Conservation (phyloP, 2,888 invertebrate species). For the Neelides folsomi region DNA sequence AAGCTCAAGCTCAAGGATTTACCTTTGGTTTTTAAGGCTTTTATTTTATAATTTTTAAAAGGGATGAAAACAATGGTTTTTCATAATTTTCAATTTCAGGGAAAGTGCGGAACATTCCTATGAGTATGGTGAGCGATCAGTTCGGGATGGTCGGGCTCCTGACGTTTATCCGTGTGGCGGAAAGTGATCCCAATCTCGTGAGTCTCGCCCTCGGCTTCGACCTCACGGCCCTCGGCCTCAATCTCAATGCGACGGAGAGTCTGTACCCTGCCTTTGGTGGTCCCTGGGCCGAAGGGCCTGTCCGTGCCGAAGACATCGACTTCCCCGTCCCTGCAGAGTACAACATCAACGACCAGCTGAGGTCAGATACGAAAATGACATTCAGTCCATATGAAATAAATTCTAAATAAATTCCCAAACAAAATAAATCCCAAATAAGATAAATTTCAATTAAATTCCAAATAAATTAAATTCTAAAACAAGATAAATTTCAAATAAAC, state of each 20-base stretch:
- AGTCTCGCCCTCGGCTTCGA: constrained; percentile 95
- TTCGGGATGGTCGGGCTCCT: constrained; percentile 98
- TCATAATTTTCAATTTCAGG: constrained; percentile 51
- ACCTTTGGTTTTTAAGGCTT: too few relatives aligned
- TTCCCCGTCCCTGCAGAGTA: constrained; percentile 97
- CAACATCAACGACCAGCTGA: constrained; percentile 59
- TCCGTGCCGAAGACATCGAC: constrained; percentile 97
- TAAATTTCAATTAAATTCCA: too few relatives aligned
- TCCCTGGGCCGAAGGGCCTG: constrained; percentile 95
- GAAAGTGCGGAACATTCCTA: constrained; percentile 95
- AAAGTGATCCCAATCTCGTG: constrained; percentile 91
- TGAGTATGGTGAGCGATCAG: constrained; percentile 97
- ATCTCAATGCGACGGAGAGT: constrained; percentile 95
- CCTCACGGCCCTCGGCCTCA: constrained; percentile 91
- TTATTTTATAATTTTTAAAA: too few relatives aligned
- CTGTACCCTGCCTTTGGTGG: constrained; percentile 97
- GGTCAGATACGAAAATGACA: too few relatives aligned
- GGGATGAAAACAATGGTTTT: too few relatives aligned
- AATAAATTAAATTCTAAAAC: too few relatives aligned
- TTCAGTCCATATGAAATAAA: background rate
- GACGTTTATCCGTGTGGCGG: constrained; percentile 94
- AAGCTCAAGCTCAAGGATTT: too few relatives aligned
- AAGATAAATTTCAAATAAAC: too few relatives aligned
- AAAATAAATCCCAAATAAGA: constrained; percentile 35
- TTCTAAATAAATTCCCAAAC: background rate